A percentile compares a stretch with the other conserved stretches of the same genome.
Evolutionary conservation across 2,113 vertebrate genomes (phyloP).

Genomic region (Apeltes quadracus): DNA sequence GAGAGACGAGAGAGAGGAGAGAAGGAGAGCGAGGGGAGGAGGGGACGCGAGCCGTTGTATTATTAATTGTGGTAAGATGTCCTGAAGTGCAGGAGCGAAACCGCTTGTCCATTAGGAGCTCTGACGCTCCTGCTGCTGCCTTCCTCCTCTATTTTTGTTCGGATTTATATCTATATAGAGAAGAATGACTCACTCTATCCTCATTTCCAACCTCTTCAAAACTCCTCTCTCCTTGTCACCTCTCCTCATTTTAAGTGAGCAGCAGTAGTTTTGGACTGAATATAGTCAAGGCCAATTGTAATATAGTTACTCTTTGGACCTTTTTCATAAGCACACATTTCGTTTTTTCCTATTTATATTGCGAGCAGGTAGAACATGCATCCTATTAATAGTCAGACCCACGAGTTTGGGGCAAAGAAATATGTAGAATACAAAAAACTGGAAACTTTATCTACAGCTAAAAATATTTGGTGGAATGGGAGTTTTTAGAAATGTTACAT

Average conservation of each 20-base stretch:
- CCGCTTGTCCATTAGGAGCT: conserved; percentile 61
- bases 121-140: conserved; percentile 26
- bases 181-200: conserved; percentile 53
- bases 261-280: neutral
- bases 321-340: neutral
- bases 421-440: neutral
- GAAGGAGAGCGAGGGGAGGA: conserved; percentile 7
- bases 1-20: conserved; percentile 17
- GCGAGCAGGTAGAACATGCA: neutral
- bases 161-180: conserved; percentile 51
- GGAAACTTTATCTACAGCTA: neutral
- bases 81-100: conserved; percentile 57
- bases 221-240: conserved; percentile 2
- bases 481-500: conserved; percentile 25
- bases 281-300: neutral
- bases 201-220: conserved; percentile 13
- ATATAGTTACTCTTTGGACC: neutral
- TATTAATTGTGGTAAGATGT: conserved; percentile 67
- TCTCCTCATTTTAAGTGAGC: conserved; percentile 6
- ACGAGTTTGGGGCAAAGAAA: neutral
- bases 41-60: conserved; percentile 54
- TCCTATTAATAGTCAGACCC: neutral
- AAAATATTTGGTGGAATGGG: neutral
- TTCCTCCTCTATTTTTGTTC: conserved; percentile 47
- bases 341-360: neutral